Percentiles rank a stretch among this genome's conserved stretches.
Evolutionary conservation across 2,113 vertebrate genomes (phyloP).

Genomic region (Pogona vitticeps): DNA sequence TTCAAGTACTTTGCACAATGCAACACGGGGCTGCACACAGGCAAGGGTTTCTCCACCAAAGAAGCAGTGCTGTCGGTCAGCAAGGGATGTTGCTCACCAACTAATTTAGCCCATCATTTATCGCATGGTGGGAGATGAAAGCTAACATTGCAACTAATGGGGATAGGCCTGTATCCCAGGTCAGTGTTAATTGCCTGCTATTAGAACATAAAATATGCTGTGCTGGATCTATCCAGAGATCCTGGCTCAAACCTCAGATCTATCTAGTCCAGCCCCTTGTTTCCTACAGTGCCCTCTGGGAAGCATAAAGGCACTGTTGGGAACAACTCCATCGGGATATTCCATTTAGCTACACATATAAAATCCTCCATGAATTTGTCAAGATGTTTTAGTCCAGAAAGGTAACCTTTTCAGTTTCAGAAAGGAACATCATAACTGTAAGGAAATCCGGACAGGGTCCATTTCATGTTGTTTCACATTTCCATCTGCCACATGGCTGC

Average conservation of each 20-base stretch:
- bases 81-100: neutral
- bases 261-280: neutral
- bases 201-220: neutral
- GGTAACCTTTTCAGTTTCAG: too few species aligned
- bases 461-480: too few species aligned
- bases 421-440: too few species aligned
- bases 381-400: too few species aligned
- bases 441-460: too few species aligned
- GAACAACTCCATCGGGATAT: neutral
- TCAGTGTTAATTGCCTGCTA: neutral
- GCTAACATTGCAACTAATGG: neutral
- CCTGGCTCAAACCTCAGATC: neutral
- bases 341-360: too few species aligned
- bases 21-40: neutral
- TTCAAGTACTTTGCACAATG: neutral
- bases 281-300: neutral
- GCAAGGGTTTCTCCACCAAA: neutral
- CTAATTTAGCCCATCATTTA: neutral
- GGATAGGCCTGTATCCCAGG: neutral
- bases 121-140: neutral
- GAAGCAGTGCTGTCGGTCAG: neutral
- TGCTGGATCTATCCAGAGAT: neutral
- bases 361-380: too few species aligned
- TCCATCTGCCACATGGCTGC: too few species aligned
- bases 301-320: neutral